A percentile compares a stretch with the other conserved stretches of the same genome.
Conservation (phyloP, 2,888 invertebrate species). For the Cephus runcator region DNA sequence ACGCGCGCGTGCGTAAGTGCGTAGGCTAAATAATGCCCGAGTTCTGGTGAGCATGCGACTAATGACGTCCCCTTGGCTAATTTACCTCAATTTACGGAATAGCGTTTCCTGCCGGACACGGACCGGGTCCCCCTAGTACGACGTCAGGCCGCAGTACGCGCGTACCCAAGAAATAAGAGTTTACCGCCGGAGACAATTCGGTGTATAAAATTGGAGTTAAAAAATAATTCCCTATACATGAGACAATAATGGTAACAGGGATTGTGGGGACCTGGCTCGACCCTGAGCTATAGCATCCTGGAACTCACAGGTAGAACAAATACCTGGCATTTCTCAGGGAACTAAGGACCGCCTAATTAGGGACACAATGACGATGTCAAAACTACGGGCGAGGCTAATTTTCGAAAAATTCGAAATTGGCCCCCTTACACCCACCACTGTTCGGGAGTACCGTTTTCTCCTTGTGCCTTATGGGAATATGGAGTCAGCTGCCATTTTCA, state of each 20-base stretch:
- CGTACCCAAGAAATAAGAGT: not conserved
- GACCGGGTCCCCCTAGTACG: not conserved
- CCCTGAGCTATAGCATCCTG: not conserved
- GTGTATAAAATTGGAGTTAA: not conserved
- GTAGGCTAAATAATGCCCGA: constrained; percentile 49
- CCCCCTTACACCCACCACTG: not conserved
- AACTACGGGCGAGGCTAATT: constrained; percentile 35
- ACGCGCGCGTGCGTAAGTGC: constrained; percentile 44
- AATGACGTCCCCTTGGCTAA: constrained; percentile 30
- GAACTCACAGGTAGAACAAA: constrained; percentile 48
- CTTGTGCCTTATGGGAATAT: not conserved
- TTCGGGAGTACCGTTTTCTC: constrained; percentile 23
- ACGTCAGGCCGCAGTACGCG: not conserved
- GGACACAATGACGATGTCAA: constrained; percentile 49
- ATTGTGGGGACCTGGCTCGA: not conserved
- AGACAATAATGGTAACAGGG: not conserved
- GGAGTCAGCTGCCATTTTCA: not conserved
- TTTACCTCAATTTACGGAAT: constrained; percentile 61
- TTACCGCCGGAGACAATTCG: not conserved
- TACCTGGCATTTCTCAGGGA: constrained; percentile 44
- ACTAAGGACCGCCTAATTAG: constrained; percentile 50
- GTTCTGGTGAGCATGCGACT: constrained; percentile 2
- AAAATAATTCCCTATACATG: not conserved
- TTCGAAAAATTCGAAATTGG: constrained; percentile 12
- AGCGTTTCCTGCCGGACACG: constrained; percentile 50